These are phyloP conservation scores for Morpho helenor DNA, from an alignment of 2,888 invertebrate species.

Conservation along the genomic window DNA sequence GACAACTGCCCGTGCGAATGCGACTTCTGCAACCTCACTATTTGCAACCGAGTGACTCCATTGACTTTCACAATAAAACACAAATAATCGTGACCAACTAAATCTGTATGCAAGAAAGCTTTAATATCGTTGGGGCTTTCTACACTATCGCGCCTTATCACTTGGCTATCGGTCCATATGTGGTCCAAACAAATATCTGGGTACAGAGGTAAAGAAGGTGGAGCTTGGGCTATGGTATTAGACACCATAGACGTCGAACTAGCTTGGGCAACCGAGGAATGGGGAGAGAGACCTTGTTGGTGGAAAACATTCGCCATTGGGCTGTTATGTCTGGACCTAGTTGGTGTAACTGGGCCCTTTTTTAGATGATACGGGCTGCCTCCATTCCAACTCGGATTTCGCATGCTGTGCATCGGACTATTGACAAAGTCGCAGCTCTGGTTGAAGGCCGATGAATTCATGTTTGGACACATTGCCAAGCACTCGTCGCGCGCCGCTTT, in stretches of 20 bases:
- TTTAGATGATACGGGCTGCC: conserved; percentile 65
- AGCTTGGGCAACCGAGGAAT: conserved; percentile 66
- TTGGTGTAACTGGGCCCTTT: conserved; percentile 49
- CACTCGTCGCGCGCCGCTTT: conserved; percentile 87
- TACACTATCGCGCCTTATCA: conserved; percentile 51
- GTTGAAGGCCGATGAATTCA: conserved; percentile 61
- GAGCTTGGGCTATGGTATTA: conserved; percentile 65
- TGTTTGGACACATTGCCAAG: conserved; percentile 77
- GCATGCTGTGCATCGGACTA: conserved; percentile 59
- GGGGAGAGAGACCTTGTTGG: conserved; percentile 69
- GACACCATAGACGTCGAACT: conserved; percentile 67
- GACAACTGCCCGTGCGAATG: conserved; percentile 65
- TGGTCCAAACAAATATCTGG: conserved; percentile 94
- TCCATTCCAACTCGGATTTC: conserved; percentile 54
- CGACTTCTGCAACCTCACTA: conserved; percentile 83
- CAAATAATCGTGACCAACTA: conserved; percentile 90
- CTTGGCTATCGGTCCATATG: conserved; percentile 89
- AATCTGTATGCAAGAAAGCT: conserved; percentile 91
- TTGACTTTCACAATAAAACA: conserved; percentile 83
- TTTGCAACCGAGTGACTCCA: conserved; percentile 78
- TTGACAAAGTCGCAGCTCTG: conserved; percentile 64
- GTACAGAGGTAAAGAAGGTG: conserved; percentile 84
- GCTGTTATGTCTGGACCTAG: conserved; percentile 60
- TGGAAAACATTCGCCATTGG: conserved; percentile 69
- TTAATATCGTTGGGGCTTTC: conserved; percentile 69